Evolutionary conservation across 2,797 vertebrate genomes (phyloP).

Genomic region (Pyrocephalus nanus): DNA sequence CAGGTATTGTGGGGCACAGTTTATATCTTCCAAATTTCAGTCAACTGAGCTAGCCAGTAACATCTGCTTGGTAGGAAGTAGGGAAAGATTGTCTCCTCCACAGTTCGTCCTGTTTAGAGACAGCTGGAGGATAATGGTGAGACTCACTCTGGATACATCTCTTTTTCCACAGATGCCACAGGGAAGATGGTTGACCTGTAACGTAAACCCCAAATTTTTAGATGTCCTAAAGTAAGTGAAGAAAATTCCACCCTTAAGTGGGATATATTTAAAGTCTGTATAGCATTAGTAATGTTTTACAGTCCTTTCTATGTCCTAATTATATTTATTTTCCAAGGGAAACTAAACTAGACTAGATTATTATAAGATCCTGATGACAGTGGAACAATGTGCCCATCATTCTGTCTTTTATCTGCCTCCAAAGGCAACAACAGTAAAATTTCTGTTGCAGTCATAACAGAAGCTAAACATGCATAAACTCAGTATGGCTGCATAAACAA

Average conservation of each 20-base stretch:
- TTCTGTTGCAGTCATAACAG: not conserved
- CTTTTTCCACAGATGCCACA: not conserved
- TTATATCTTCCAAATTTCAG: not conserved
- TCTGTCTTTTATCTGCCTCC: not conserved
- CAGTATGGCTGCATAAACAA: not conserved
- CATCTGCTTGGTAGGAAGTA: not conserved
- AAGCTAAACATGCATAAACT: constrained; percentile 6
- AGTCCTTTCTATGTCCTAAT: not conserved
- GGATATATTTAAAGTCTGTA: not conserved
- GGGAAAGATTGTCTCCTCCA: not conserved
- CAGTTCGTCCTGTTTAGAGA: not conserved
- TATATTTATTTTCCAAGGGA: not conserved
- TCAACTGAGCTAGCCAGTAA: not conserved
- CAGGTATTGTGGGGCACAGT: not conserved
- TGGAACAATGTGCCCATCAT: not conserved
- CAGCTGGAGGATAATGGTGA: not conserved
- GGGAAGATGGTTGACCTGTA: not conserved
- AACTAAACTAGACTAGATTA: not conserved
- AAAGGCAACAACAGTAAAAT: not conserved
- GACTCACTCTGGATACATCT: not conserved
- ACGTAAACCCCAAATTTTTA: not conserved
- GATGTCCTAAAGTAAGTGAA: not conserved
- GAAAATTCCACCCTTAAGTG: not conserved
- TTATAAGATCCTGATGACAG: not conserved
- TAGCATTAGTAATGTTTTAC: not conserved